These are phyloP conservation scores for Odobenus rosmarus DNA, from an alignment of 2,113 vertebrate species.

Conservation along the genomic window DNA sequence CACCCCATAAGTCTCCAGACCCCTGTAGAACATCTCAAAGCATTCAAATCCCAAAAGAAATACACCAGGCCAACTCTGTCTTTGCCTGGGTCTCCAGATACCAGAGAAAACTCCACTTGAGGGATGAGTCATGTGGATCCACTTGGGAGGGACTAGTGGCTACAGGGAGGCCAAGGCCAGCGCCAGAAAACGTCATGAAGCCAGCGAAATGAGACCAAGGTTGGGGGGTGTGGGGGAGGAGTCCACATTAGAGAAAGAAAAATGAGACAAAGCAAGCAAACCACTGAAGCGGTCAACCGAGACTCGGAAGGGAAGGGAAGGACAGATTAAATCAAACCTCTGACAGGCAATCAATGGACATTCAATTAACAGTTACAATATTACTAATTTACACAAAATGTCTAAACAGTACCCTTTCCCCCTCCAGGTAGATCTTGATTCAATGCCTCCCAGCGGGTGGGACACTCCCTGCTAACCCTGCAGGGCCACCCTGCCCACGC, in stretches of 20 bases:
- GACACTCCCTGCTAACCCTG: accelerated
- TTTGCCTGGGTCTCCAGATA: constrained; percentile 12
- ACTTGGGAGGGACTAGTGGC: constrained; percentile 46
- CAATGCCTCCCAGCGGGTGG: neutral
- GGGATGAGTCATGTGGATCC: constrained; percentile 53
- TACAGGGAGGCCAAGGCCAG: constrained; percentile 41
- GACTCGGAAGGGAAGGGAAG: constrained; percentile 36
- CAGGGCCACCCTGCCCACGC: neutral
- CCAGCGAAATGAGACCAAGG: constrained; percentile 65
- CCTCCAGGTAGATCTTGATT: constrained; percentile 30
- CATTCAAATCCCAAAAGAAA: neutral
- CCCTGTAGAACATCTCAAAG: neutral
- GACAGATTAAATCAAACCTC: constrained; percentile 75
- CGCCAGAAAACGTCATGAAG: constrained; percentile 65
- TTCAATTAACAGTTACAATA: constrained; percentile 83
- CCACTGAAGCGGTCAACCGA: constrained; percentile 5
- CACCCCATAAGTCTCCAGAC: neutral
- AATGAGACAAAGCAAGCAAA: constrained; percentile 39
- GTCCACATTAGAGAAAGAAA: neutral
- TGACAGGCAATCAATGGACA: constrained; percentile 82
- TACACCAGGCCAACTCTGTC: neutral
- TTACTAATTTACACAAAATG: constrained; percentile 80
- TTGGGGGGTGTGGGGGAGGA: neutral
- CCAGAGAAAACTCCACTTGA: constrained; percentile 52
- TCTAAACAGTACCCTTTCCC: constrained; percentile 59